Percentiles rank a stretch among this genome's conserved stretches.
Conservation (phyloP, 2,888 invertebrate genomes). For the Oligia strigilis region DNA sequence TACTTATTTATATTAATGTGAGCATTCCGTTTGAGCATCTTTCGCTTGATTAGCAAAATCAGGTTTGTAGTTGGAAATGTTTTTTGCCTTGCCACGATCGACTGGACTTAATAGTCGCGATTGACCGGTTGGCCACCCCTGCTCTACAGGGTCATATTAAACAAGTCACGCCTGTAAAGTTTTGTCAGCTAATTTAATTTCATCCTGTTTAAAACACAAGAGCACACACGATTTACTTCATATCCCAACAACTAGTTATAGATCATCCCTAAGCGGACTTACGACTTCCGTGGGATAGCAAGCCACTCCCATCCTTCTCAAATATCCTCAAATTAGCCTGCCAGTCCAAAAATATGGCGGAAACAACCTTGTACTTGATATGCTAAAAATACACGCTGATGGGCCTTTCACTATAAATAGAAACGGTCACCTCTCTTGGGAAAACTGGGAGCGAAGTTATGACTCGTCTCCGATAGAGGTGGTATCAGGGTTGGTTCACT, state of each 20-base stretch:
- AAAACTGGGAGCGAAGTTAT: slow-evolving; percentile 35
- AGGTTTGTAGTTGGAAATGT: no score
- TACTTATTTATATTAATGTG: no score
- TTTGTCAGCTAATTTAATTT: background rate
- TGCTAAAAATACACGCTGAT: slow-evolving; percentile 55
- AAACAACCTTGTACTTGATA: slow-evolving; percentile 52
- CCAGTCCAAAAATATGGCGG: slow-evolving; percentile 34
- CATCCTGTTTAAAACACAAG: background rate
- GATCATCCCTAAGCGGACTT: background rate
- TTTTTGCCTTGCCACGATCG: no score
- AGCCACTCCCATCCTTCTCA: slow-evolving; percentile 27
- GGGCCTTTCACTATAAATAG: slow-evolving; percentile 57
- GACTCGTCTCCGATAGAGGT: slow-evolving; percentile 29
- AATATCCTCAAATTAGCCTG: slow-evolving; percentile 41
- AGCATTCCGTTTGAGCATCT: no score
- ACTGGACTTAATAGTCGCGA: no score
- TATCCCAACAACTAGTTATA: background rate
- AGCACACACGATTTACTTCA: background rate
- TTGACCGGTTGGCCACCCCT: no score
- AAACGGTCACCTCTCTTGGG: slow-evolving; percentile 34
- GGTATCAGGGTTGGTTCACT: slow-evolving; percentile 28
- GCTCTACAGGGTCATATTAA: background rate
- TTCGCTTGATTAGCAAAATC: no score
- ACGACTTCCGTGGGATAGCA: slow-evolving; percentile 20
- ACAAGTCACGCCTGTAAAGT: background rate